These are phyloP conservation scores for Datnioides undecimradiatus DNA, from an alignment of 2,113 vertebrate species.

Conservation along the genomic window DNA sequence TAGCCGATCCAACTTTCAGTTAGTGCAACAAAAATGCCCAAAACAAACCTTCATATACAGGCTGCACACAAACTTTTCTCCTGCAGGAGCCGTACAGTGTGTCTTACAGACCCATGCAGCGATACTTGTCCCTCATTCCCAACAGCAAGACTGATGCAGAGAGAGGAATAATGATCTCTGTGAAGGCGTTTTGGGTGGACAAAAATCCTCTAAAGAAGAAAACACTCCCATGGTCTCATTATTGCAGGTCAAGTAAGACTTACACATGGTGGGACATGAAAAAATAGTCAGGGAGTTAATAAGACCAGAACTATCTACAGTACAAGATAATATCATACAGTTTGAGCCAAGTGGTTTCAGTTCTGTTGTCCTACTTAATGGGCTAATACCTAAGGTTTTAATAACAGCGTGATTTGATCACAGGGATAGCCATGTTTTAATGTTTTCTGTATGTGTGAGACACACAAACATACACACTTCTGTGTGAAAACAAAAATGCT, in stretches of 20 bases:
- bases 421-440: background rate
- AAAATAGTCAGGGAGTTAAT: slow-evolving; percentile 26
- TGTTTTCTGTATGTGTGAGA: slow-evolving; percentile 5
- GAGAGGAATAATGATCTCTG: slow-evolving; percentile 44
- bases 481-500: background rate
- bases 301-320: slow-evolving; percentile 25
- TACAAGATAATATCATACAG: slow-evolving; percentile 5
- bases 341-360: slow-evolving; percentile 25
- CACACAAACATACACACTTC: background rate
- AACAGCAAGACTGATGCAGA: slow-evolving; percentile 42
- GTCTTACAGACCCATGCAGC: background rate
- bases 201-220: slow-evolving; percentile 47
- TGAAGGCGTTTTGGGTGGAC: slow-evolving; percentile 43
- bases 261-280: slow-evolving; percentile 6
- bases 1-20: background rate
- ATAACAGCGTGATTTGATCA: background rate
- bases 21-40: background rate
- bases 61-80: slow-evolving; percentile 1
- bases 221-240: slow-evolving; percentile 55
- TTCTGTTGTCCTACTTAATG: background rate
- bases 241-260: slow-evolving; percentile 36
- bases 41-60: slow-evolving; percentile 17
- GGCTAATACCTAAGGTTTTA: background rate
- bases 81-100: background rate
- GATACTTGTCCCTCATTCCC: slow-evolving; percentile 29